phyloP scores from a whole-genome alignment of 2,888 invertebrate species.

The Argyra leucocephala region DNA sequence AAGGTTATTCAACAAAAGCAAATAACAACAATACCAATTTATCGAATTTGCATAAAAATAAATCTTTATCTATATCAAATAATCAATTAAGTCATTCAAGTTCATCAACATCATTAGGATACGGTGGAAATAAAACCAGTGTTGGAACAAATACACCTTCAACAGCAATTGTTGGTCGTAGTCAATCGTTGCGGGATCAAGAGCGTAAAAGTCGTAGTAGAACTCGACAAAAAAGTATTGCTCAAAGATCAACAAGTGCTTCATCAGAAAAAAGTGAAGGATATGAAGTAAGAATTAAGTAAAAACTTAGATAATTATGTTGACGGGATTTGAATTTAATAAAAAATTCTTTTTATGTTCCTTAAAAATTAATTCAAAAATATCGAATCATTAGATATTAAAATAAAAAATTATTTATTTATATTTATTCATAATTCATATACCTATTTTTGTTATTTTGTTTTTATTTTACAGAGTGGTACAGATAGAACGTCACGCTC shows the following conservation, averaged over 20 bases:
- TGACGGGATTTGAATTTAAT: too few relatives aligned
- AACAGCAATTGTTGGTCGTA: slow-evolving; percentile 36
- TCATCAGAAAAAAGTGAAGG: slow-evolving; percentile 70
- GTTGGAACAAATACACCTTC: slow-evolving; percentile 38
- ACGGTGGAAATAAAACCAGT: slow-evolving; percentile 20
- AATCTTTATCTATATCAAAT: slow-evolving; percentile 38
- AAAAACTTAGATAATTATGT: neutral
- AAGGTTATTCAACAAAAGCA: slow-evolving; percentile 30
- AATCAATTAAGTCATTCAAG: slow-evolving; percentile 31
- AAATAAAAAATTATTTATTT: slow-evolving; percentile 9
- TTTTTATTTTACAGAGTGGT: slow-evolving; percentile 57
- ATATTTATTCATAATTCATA: slow-evolving; percentile 1
- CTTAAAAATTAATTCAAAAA: neutral
- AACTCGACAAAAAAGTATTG: slow-evolving; percentile 37
- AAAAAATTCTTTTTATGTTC: neutral
- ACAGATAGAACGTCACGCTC: slow-evolving; percentile 58
- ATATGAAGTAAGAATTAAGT: slow-evolving; percentile 60
- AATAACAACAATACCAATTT: slow-evolving; percentile 28
- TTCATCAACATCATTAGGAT: slow-evolving; percentile 19
- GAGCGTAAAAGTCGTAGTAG: slow-evolving; percentile 43
- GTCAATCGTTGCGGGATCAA: slow-evolving; percentile 42
- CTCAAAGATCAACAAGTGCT: slow-evolving; percentile 53
- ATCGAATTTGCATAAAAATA: slow-evolving; percentile 27
- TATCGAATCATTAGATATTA: neutral
- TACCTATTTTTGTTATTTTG: slow-evolving; percentile 15